Percentiles rank a stretch among this genome's conserved stretches.
Evolutionary conservation across 2,888 invertebrate species (phyloP).

Genomic region (Prostheceraeus crozeri): DNA sequence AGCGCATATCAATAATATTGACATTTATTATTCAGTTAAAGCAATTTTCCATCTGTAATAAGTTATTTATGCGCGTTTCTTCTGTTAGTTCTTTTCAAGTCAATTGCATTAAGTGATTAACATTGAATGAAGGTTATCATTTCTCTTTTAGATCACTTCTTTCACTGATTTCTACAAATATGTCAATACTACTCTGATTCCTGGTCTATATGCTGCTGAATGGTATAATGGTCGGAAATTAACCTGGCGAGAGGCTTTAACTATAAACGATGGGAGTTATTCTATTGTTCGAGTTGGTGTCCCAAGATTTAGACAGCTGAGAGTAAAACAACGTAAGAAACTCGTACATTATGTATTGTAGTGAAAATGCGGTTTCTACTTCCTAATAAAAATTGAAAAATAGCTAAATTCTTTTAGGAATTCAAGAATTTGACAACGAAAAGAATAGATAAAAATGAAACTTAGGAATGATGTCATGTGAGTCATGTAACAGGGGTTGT

Average conservation of each 20-base stretch:
- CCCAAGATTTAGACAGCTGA: slow-evolving; percentile 50
- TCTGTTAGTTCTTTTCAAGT: too few relatives aligned
- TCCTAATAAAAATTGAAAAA: background rate
- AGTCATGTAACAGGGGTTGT: too few relatives aligned
- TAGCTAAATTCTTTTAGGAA: background rate
- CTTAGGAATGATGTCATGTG: too few relatives aligned
- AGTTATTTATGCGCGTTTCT: too few relatives aligned
- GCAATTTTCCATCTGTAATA: too few relatives aligned
- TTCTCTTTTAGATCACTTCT: slow-evolving; percentile 44
- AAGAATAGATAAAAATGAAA: background rate
- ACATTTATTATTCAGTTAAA: too few relatives aligned
- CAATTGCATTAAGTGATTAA: too few relatives aligned
- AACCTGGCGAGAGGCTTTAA: slow-evolving; percentile 53
- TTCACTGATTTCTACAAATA: slow-evolving; percentile 48
- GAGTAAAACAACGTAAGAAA: slow-evolving; percentile 50
- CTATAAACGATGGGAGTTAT: slow-evolving; percentile 47
- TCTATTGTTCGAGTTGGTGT: slow-evolving; percentile 51
- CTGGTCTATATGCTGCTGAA: slow-evolving; percentile 48
- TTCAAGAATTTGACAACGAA: background rate
- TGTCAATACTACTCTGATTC: slow-evolving; percentile 48
- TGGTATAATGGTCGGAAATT: slow-evolving; percentile 50
- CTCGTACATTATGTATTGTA: slow-evolving; percentile 20
- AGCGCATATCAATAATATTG: too few relatives aligned
- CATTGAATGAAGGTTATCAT: background rate
- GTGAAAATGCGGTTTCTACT: background rate